Base-by-base conservation (phyloP, 2,888 invertebrate genomes). In the Cephus nigrinus region DNA sequence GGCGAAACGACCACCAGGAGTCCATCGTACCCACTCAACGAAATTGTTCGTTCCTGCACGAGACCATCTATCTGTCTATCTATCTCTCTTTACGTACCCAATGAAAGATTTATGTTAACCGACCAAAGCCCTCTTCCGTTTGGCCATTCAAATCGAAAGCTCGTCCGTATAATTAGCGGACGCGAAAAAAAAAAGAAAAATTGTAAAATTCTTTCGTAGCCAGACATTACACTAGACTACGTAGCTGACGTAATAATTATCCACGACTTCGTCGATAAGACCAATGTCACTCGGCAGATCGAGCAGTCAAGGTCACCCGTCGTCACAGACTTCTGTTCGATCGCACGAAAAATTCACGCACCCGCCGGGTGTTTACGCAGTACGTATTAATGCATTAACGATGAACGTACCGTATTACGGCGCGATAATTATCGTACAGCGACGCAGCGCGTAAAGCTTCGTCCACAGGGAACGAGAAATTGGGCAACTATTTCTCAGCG, bases 381-480 rank as follows among this genome's bases (percentile, higher is more conserved):
- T 23, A 23, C 9, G 23, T 23, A 55, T 55, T 23, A 55, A 23
- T 55, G 55, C 55, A 23, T 23, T 55, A 55, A 23, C 23, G 23
- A 9, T 1, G 55, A 23, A 23, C 23, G 36, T 36, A 4, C 36
- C 36, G 36, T 36, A 36, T 36, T 36, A 36, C 12, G 4, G 12
- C 4, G 36, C 12, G 12, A 36, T 5, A 23, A 23, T 55, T 55
- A 9, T 55, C 55, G 23, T 55, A 55, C 9, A 9, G 23, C 55
- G 55, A 55, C 55, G 9, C 55, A 23, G 55, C 55, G 55, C 55
- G 55, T 55, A 55, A 55, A 55, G 55, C 55, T 23, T 23, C 55
- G 55, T 77, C 68, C 32, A 33, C 77, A 75, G 75, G 77, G 75
- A 80, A 79, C 77, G 77, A 80, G 34, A 80, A 75, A 32, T 74